Base-by-base conservation (phyloP, 2,113 vertebrate genomes). In the Dissostichus mawsoni region DNA sequence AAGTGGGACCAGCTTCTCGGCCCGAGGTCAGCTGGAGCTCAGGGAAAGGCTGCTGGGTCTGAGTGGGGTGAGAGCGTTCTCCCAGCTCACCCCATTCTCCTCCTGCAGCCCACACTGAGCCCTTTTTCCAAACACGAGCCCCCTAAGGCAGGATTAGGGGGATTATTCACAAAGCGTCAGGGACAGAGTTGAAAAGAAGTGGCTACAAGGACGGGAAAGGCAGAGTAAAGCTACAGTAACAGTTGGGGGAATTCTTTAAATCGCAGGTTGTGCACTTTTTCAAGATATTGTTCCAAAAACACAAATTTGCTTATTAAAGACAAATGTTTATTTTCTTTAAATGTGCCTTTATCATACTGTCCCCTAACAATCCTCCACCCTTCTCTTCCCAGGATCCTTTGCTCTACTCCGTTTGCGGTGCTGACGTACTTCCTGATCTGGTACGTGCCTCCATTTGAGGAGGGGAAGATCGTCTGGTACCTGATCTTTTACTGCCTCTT, bases 401-500 rank as follows among this genome's bases (percentile, higher is more conserved):
- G 96, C 48, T 99, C 98, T 11, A 98, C 97, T 0, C 97, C 97
- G 0, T 94, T 98, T 4, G 98, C 97, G 0, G 93, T 98, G 56
- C 84, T 95, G 18, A 94, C 95, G 64, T 99, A 99, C 90, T 94
- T 97, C 84, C 93, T 99, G 74, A 95, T 99, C 84, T 99, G 98
- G 98, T 98, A 95, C 1, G 98, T 99, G 87, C 98, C 97, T 0
- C 93, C 96, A 11, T 93, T 97, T 80, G 94, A 95, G 52, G 81
- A 88, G 1, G 95, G 95, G 53, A 96, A 96, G 81, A 75, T 96
- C 63, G 16, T 97, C 85, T 99, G 97, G 97, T 98, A 97, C 84
- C 94, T 99, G 57, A 29, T 98, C 74, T 98, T 98, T 94, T 99
- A 99, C 92, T 99, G 98, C 93, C 89, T 96, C 79, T 99, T 99